These are phyloP conservation scores for Hoplostethus mediterraneus DNA, from an alignment of 2,797 vertebrate genomes.

Conservation along the genomic window DNA sequence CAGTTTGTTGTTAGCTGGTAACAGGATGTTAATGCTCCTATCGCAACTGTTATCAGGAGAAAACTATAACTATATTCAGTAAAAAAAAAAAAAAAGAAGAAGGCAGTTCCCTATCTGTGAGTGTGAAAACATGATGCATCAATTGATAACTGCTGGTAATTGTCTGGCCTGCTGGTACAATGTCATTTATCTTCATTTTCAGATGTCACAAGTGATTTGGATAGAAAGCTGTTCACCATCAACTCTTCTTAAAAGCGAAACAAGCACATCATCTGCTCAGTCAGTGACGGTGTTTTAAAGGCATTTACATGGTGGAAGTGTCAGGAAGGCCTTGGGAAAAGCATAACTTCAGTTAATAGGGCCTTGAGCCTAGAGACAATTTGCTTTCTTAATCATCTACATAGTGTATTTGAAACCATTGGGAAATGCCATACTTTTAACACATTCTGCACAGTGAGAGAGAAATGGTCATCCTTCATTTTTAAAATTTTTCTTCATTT, in stretches of 20 bases:
- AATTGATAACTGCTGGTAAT: neutral
- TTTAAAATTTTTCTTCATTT: too few species aligned
- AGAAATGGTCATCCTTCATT: too few species aligned
- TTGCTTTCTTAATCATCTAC: neutral
- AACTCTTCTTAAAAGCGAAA: conserved; percentile 40
- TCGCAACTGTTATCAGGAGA: conserved; percentile 2
- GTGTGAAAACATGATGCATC: too few species aligned
- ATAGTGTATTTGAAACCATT: too few species aligned
- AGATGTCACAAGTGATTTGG: conserved; percentile 48
- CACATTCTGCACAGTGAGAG: too few species aligned
- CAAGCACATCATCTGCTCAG: conserved; percentile 27
- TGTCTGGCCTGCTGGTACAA: conserved; percentile 2
- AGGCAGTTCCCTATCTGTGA: too few species aligned
- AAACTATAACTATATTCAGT: neutral
- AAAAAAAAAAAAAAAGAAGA: neutral
- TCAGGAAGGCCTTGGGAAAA: neutral
- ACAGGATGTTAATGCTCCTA: conserved; percentile 12
- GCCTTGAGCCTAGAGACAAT: neutral
- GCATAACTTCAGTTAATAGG: neutral
- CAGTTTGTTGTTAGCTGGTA: neutral
- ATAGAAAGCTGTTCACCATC: conserved; percentile 29
- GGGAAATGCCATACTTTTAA: too few species aligned
- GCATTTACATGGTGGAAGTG: neutral
- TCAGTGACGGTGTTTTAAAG: conserved; percentile 5
- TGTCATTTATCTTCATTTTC: conserved; percentile 58